phyloP scores from a whole-genome alignment of 1,140 invertebrate species.

The Drosophila ficusphila region DNA sequence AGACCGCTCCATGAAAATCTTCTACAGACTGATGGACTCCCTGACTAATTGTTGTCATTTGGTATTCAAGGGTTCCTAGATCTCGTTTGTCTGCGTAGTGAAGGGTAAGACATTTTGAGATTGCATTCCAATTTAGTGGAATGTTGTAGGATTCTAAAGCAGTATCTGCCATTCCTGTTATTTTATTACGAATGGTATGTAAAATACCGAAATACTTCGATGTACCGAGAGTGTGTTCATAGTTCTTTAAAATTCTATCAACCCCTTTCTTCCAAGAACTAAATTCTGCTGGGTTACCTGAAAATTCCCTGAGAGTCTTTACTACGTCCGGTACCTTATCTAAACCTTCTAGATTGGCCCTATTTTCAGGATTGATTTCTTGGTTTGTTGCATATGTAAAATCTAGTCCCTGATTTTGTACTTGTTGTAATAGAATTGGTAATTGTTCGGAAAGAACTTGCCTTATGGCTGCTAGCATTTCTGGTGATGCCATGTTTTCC shows the following conservation, averaged over 20 bases:
- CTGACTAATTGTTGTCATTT: slow-evolving; percentile 26
- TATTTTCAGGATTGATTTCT: neutral
- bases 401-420: neutral
- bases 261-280: no score
- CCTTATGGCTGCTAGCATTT: neutral
- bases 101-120: slow-evolving; percentile 18
- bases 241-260: no score
- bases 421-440: neutral
- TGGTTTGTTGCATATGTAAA: neutral
- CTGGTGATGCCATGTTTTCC: neutral
- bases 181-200: no score
- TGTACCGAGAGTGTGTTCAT: no score
- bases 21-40: slow-evolving; percentile 19
- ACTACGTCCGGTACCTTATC: slow-evolving; percentile 15
- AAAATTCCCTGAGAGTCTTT: slow-evolving; percentile 7
- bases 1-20: slow-evolving; percentile 41
- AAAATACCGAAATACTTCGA: no score
- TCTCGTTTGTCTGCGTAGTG: slow-evolving; percentile 44
- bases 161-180: no score
- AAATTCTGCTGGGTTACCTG: neutral
- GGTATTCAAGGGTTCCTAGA: slow-evolving; percentile 33
- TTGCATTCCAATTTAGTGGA: slow-evolving; percentile 34
- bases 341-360: neutral
- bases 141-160: slow-evolving; percentile 40
- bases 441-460: neutral